Percentiles rank a stretch among this genome's conserved stretches.
Evolutionary conservation across 2,888 invertebrate species (phyloP).

Genomic region (Anthoptus insignis): DNA sequence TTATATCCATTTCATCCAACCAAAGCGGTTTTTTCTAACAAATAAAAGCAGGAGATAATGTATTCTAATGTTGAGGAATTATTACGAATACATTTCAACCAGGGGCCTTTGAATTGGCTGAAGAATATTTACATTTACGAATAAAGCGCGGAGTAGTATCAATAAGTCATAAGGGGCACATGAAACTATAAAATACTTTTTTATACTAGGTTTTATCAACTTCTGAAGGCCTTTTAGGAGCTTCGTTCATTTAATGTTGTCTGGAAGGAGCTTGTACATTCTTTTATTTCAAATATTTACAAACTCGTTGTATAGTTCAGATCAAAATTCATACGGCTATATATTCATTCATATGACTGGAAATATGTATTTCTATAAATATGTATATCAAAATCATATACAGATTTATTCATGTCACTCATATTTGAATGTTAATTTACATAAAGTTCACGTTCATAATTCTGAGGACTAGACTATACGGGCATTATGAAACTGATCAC

Average conservation of each 20-base stretch:
- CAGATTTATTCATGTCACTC: constrained; percentile 32
- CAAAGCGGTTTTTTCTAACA: constrained; percentile 10
- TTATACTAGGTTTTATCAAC: no score
- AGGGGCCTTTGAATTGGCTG: not conserved
- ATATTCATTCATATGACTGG: no score
- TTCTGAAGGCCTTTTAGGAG: no score
- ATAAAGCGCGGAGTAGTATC: not conserved
- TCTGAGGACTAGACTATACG: constrained; percentile 9
- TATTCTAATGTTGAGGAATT: constrained; percentile 13
- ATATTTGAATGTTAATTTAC: constrained; percentile 38
- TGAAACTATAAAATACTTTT: not conserved
- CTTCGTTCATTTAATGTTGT: no score
- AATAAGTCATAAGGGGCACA: not conserved
- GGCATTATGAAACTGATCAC: constrained; percentile 63
- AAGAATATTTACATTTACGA: not conserved
- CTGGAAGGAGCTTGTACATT: no score
- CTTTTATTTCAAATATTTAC: no score
- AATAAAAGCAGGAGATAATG: constrained; percentile 9
- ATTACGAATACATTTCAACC: constrained; percentile 16
- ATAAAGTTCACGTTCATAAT: constrained; percentile 43
- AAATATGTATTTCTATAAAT: constrained; percentile 14
- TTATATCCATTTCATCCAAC: constrained; percentile 12
- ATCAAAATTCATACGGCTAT: no score
- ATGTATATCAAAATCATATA: constrained; percentile 20
- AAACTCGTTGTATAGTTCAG: no score